A percentile compares a stretch with the other conserved stretches of the same genome.
These are phyloP conservation scores for Metellina segmentata DNA, from an alignment of 2,888 invertebrate genomes.

Conservation along the genomic window DNA sequence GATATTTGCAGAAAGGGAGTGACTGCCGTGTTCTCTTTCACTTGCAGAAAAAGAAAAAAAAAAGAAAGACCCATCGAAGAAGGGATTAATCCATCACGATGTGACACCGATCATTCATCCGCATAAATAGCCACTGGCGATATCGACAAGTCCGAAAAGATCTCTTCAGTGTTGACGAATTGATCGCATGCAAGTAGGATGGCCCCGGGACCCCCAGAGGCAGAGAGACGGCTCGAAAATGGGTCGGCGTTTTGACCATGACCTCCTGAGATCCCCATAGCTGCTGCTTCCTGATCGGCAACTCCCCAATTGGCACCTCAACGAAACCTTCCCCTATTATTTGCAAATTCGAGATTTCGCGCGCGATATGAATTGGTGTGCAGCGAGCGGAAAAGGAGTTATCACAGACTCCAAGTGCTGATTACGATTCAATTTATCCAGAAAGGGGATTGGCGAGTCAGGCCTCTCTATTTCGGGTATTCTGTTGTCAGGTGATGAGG, in stretches of 20 bases:
- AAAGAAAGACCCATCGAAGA: too few relatives aligned
- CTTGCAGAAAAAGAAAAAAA: neutral
- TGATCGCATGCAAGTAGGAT: neutral
- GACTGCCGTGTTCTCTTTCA: neutral
- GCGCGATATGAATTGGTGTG: too few relatives aligned
- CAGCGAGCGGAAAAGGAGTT: too few relatives aligned
- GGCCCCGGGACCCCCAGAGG: neutral
- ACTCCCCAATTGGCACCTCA: neutral
- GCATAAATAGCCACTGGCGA: neutral
- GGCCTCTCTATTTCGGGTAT: too few relatives aligned
- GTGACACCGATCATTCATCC: neutral
- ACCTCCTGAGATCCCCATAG: conserved; percentile 14
- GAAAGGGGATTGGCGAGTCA: too few relatives aligned
- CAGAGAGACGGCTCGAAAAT: neutral
- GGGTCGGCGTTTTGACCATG: conserved; percentile 46
- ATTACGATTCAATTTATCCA: too few relatives aligned
- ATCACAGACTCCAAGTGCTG: too few relatives aligned
- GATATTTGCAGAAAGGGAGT: neutral
- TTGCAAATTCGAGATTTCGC: too few relatives aligned
- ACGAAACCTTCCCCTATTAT: too few relatives aligned
- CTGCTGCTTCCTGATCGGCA: conserved; percentile 40
- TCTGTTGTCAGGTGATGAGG: too few relatives aligned
- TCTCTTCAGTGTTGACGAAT: neutral
- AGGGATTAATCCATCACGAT: neutral
- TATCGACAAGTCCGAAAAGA: neutral